Evolutionary conservation across 2,113 vertebrate genomes (phyloP), one percentile per base, ranked within the genome.

Genomic region (Limanda limanda): DNA sequence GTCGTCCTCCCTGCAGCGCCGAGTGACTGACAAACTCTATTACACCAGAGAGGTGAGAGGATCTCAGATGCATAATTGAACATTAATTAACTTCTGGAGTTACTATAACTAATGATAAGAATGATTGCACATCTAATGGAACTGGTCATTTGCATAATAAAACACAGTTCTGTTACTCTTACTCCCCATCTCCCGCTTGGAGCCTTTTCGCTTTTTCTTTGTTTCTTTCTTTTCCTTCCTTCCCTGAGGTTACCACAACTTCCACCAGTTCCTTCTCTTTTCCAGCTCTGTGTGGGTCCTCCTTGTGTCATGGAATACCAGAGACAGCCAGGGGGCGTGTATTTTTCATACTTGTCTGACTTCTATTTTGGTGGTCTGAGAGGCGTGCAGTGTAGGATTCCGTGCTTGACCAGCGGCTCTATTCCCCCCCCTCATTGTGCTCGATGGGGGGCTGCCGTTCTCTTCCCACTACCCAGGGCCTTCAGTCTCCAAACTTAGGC

Each of bases 261-360:
- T 71, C 54, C 27, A 24, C 12, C 62, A 35, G 17, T 57, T 73
- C 51, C 37, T 63, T 27, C 40, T 68, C 59, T 68, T 72, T 5
- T 58, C 31, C 56, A 51, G 27, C 75, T 70, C 72, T 54, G 63
- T 8, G 45, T 74, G 81, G n/a, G 18, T 63, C 59, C 55, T 68
- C 60, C 25, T 68, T 31, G 45, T 69, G 57, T 75, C 75, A 63
- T 47, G 64, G 66, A 63, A 77, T 31, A 55, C 25, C 72, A 76
- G 71, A 74, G 69, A 37, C 56, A 51, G 55, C 73, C 76, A 82
- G 27, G 40, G 71, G 82, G 67, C 75, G 66, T 82, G 71, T 55
- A 74, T 75, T 83, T 87, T 87, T 86, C 88, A 87, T 76, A 82
- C 88, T 68, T 76, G 76, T 76, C 76, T 81, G 78, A 62, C 58